Evolutionary conservation across 2,113 vertebrate genomes (phyloP).

Genomic region (Galbula dea): DNA sequence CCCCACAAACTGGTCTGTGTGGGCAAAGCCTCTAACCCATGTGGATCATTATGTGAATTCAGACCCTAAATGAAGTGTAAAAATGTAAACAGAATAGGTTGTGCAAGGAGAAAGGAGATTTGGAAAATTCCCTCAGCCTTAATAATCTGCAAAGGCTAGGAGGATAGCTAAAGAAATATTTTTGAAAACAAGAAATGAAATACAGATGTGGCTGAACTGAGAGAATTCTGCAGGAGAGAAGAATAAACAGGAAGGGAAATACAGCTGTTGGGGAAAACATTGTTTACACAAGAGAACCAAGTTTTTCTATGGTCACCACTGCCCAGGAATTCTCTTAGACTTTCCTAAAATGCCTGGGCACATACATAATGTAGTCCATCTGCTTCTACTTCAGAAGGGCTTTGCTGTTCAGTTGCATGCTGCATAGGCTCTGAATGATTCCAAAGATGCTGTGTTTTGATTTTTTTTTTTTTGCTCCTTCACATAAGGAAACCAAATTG

Average conservation of each 20-base stretch:
- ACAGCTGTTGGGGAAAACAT: slow-evolving; percentile 61
- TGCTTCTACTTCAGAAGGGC: slow-evolving; percentile 29
- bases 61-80: slow-evolving; percentile 44
- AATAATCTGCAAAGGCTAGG: slow-evolving; percentile 14
- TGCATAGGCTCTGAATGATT: neutral
- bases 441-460: neutral
- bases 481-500: neutral
- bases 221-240: slow-evolving; percentile 42
- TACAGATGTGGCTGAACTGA: slow-evolving; percentile 40
- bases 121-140: slow-evolving; percentile 37
- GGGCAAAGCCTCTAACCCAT: neutral
- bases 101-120: slow-evolving; percentile 30
- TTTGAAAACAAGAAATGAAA: slow-evolving; percentile 44
- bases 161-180: slow-evolving; percentile 33
- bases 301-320: slow-evolving; percentile 10
- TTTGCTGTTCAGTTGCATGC: neutral
- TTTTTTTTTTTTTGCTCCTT: neutral
- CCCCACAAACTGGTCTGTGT: neutral
- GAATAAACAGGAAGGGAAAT: slow-evolving; percentile 64
- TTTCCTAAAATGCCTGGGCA: slow-evolving; percentile 46
- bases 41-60: slow-evolving; percentile 2
- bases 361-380: slow-evolving; percentile 25
- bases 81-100: slow-evolving; percentile 26
- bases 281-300: slow-evolving; percentile 61
- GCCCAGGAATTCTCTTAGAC: slow-evolving; percentile 40